A percentile compares a stretch with the other conserved stretches of the same genome.
Evolutionary conservation across 2,797 vertebrate genomes (phyloP).

Genomic region (Cynodonichthys magdalenae): DNA sequence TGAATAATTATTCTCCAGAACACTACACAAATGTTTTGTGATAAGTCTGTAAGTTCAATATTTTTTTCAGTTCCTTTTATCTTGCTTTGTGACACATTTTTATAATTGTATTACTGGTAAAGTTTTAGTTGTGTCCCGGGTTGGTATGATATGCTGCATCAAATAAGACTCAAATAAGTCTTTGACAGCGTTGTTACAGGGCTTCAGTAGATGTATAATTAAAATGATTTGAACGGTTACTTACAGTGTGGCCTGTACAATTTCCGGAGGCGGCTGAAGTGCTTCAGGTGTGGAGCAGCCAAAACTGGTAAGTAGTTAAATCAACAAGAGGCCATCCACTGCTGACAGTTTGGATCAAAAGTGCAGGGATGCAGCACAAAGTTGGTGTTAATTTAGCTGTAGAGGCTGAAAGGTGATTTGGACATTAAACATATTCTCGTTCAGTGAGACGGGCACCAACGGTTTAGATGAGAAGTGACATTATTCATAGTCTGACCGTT

Average conservation of each 20-base stretch:
- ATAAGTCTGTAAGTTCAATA: slow-evolving; percentile 33
- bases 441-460: slow-evolving; percentile 24
- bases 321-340: slow-evolving; percentile 73
- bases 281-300: slow-evolving; percentile 98
- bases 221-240: slow-evolving; percentile 85
- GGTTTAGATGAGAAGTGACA: slow-evolving; percentile 29
- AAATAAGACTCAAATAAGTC: slow-evolving; percentile 63
- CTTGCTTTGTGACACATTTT: slow-evolving; percentile 24
- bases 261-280: slow-evolving; percentile 99
- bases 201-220: slow-evolving; percentile 79
- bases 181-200: slow-evolving; percentile 71
- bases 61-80: slow-evolving; percentile 40
- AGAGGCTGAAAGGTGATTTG: slow-evolving; percentile 17
- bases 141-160: slow-evolving; percentile 67
- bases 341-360: slow-evolving; percentile 62
- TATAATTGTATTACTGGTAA: slow-evolving; percentile 37
- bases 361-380: slow-evolving; percentile 48
- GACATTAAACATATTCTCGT: slow-evolving; percentile 21
- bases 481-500: slow-evolving; percentile 11
- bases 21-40: slow-evolving; percentile 4
- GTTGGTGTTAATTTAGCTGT: slow-evolving; percentile 42
- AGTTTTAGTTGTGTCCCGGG: slow-evolving; percentile 62
- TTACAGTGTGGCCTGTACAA: slow-evolving; percentile 99
- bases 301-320: slow-evolving; percentile 91
- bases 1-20: slow-evolving; percentile 29